Evolutionary conservation across 2,888 invertebrate species (phyloP).

Genomic region (Nasonia oneida): DNA sequence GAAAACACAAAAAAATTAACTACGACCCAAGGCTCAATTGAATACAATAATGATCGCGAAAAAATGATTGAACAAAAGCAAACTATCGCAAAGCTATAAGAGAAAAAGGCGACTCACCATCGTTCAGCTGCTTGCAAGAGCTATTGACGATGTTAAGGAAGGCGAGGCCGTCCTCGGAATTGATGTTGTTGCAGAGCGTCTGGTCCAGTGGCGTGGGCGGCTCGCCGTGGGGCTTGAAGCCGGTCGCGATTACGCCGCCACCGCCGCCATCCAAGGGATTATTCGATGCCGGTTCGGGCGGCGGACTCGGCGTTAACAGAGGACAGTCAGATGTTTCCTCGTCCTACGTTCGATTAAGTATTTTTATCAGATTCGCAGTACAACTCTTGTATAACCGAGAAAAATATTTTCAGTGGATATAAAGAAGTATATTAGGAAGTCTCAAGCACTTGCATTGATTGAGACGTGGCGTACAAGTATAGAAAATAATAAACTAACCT

Average conservation of each 20-base stretch:
- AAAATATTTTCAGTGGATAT: background rate
- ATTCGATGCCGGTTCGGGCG: slow-evolving; percentile 76
- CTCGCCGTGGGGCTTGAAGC: slow-evolving; percentile 72
- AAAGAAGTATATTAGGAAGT: background rate
- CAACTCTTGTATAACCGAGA: background rate
- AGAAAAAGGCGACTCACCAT: slow-evolving; percentile 69
- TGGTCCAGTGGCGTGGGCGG: slow-evolving; percentile 62
- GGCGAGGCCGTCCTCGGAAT: slow-evolving; percentile 74
- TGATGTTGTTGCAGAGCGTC: slow-evolving; percentile 72
- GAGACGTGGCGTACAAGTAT: background rate
- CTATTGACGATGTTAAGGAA: slow-evolving; percentile 76
- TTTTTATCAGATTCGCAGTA: background rate
- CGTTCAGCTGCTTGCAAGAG: slow-evolving; percentile 73
- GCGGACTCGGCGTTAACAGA: slow-evolving; percentile 83
- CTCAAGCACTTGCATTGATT: background rate
- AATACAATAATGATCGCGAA: background rate
- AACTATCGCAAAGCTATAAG: background rate
- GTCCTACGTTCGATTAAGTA: slow-evolving; percentile 67
- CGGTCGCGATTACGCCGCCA: slow-evolving; percentile 50
- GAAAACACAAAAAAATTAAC: background rate
- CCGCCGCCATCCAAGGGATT: slow-evolving; percentile 65
- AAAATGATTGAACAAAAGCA: background rate
- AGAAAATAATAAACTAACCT: slow-evolving; percentile 67
- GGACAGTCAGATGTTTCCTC: slow-evolving; percentile 86
- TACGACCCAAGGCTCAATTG: background rate